Evolutionary conservation across 2,888 invertebrate genomes (phyloP).

Genomic region (Trimorus sp.): DNA sequence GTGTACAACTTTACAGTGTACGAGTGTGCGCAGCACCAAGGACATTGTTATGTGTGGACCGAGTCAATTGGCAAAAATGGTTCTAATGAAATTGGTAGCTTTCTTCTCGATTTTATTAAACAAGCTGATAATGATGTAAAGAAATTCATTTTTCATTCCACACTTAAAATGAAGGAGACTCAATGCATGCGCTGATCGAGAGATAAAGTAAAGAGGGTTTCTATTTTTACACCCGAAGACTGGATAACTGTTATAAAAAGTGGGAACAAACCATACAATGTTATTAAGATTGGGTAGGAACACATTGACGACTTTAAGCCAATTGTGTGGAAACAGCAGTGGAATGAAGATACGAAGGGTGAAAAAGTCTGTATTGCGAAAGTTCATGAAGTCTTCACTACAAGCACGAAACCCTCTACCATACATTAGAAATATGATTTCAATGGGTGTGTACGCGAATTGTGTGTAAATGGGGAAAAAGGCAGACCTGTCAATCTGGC

Average conservation of each 20-base stretch:
- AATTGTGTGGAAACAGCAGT: slow-evolving; percentile 40
- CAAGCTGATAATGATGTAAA: too few relatives aligned
- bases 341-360: slow-evolving; percentile 32
- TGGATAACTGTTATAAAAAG: too few relatives aligned
- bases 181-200: too few relatives aligned
- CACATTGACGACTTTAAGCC: slow-evolving; percentile 50
- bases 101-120: neutral
- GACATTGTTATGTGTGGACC: slow-evolving; percentile 4
- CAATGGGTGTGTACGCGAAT: slow-evolving; percentile 2
- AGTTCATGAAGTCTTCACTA: slow-evolving; percentile 19
- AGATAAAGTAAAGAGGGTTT: too few relatives aligned
- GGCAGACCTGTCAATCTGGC: slow-evolving; percentile 25
- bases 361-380: slow-evolving; percentile 28
- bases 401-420: neutral
- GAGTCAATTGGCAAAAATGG: too few relatives aligned
- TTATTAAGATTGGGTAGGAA: slow-evolving; percentile 7
- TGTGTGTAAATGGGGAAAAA: slow-evolving; percentile 14
- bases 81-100: too few relatives aligned
- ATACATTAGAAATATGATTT: slow-evolving; percentile 28
- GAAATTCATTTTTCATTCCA: too few relatives aligned
- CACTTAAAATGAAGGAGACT: too few relatives aligned
- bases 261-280: too few relatives aligned
- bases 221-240: too few relatives aligned
- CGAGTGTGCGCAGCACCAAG: slow-evolving; percentile 56
- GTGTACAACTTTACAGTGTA: slow-evolving; percentile 67